These are phyloP conservation scores for Pterocles gutturalis DNA, from an alignment of 2,113 vertebrate species.

Conservation along the genomic window DNA sequence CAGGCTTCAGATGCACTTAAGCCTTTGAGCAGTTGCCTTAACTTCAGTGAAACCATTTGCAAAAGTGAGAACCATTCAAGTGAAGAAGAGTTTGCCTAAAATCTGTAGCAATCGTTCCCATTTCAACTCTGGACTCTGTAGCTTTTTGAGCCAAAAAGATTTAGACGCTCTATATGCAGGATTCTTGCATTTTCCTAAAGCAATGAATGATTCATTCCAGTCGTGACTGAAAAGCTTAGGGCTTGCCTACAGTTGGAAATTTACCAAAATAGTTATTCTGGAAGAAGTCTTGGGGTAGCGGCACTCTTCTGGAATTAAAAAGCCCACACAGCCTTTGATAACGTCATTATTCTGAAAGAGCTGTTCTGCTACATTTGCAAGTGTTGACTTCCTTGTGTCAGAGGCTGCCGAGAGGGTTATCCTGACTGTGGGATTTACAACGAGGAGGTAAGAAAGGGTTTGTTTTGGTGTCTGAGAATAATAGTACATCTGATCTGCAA, in stretches of 20 bases:
- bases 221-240: slow-evolving; percentile 69
- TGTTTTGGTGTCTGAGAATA: slow-evolving; percentile 6
- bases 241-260: slow-evolving; percentile 70
- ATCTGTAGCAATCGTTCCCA: neutral
- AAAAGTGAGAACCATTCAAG: neutral
- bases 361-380: slow-evolving; percentile 37
- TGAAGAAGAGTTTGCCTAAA: neutral
- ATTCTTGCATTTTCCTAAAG: slow-evolving; percentile 47
- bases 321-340: slow-evolving; percentile 51
- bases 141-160: slow-evolving; percentile 41
- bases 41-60: neutral
- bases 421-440: slow-evolving; percentile 2
- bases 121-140: neutral
- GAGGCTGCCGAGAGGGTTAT: neutral
- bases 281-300: slow-evolving; percentile 48
- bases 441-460: neutral
- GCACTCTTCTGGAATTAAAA: slow-evolving; percentile 42
- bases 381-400: neutral
- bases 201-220: slow-evolving; percentile 69
- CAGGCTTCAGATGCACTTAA: neutral
- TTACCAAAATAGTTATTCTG: slow-evolving; percentile 68
- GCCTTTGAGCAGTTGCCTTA: neutral
- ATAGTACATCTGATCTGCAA: neutral
- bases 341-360: neutral
- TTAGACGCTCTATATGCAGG: slow-evolving; percentile 3